Base-by-base conservation (phyloP, 2,797 vertebrate species). In the Pelochelys cantorii region DNA sequence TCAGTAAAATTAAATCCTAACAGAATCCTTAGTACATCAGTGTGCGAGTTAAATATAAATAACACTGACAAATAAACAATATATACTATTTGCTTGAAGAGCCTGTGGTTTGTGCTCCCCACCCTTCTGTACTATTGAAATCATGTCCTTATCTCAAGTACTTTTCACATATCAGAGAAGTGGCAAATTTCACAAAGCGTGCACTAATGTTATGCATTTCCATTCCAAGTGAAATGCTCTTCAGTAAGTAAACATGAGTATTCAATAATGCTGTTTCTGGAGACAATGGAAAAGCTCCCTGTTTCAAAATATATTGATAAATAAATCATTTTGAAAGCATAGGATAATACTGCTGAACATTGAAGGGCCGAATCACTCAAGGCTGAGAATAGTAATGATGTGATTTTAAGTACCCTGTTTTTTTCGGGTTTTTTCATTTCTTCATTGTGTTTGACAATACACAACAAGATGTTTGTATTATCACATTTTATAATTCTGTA, bases 121-220 rank as follows among this genome's bases (percentile, higher is more conserved):
- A 12, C 29, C 29, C 6, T 62, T 62, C 94, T 95, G 95, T 95
- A 97, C 98, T 96, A 97, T 93, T 98, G 98, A 98, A 99, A 98
- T 83, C 93, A 98, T 97, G 97, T 98, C 96, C 98, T 98, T 97
- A 98, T 98, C 98, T 99, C 97, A 98, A 98, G 98, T 98, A 98
- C 97, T 97, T 98, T 98, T 97, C 97, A 98, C 96, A 96, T 97
- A 98, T 98, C 95, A 92, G 95, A 98, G 97, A 97, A 98, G 98
- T 96, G 97, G 97, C 95, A 97, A 96, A 98, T 98, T 98, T 98
- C 97, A 98, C 98, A 97, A 98, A 98, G 97, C 96, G 95, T 95
- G 96, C 95, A 97, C 97, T 98, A 98, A 97, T 97, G 98, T 98
- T 98, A 98, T 97, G 97, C 97, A 97, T 98, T 98, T 98, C 97